Conservation (phyloP, 2,888 invertebrate genomes). For the Plebejus melissa region DNA sequence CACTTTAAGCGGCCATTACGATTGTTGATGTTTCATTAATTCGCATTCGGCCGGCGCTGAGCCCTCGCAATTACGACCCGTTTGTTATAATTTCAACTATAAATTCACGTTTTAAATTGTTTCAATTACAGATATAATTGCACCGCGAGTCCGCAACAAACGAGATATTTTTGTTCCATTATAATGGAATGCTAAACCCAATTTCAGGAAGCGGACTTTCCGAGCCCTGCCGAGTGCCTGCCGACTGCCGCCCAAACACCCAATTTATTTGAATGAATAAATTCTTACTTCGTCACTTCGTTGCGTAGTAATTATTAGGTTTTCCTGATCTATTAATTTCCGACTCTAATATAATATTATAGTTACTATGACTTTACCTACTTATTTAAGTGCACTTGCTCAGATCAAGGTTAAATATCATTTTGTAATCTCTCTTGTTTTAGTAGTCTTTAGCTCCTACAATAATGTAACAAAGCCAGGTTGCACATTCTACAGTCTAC, state of each 20-base stretch:
- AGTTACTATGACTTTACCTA: background rate
- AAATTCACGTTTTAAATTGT: slow-evolving; percentile 18
- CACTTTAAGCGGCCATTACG: background rate
- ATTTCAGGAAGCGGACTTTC: background rate
- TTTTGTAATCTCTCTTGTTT: too few species aligned
- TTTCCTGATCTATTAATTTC: background rate
- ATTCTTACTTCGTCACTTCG: background rate
- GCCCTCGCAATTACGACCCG: background rate
- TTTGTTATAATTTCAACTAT: slow-evolving; percentile 15
- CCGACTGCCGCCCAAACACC: background rate
- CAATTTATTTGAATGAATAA: background rate
- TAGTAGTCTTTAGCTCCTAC: too few species aligned
- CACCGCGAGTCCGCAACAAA: slow-evolving; percentile 12
- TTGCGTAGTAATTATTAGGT: background rate
- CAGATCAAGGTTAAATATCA: background rate
- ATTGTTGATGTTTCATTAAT: slow-evolving; percentile 4
- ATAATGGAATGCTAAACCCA: background rate
- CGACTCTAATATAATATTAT: too few species aligned
- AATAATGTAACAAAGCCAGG: too few species aligned
- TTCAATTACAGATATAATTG: slow-evolving; percentile 16
- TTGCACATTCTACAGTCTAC: too few species aligned
- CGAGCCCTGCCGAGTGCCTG: background rate
- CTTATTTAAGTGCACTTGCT: background rate
- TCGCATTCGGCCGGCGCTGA: background rate
- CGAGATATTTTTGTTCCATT: slow-evolving; percentile 11